Conservation (phyloP, 1,140 invertebrate species). For the Trissolcus basalis region DNA sequence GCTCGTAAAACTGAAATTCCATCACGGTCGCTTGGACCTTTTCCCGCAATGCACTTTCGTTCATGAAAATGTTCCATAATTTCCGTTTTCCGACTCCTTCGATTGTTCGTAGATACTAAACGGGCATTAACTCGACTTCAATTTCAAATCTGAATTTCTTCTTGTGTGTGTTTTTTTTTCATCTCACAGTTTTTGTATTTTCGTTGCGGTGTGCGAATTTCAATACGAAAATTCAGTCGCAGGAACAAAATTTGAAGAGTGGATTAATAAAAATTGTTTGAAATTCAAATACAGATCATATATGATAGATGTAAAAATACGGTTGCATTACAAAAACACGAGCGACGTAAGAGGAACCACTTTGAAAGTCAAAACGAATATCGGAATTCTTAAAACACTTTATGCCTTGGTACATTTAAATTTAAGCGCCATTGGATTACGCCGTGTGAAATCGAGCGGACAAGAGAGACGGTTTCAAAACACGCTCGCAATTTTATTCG, state of each 20-base stretch:
- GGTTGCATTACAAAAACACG: not conserved
- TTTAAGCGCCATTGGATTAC: conserved; percentile 72
- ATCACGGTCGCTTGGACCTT: conserved; percentile 14
- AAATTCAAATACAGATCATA: conserved; percentile 2
- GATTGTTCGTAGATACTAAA: conserved; percentile 32
- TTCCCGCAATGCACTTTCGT: conserved; percentile 10
- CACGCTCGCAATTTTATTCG: conserved; percentile 60
- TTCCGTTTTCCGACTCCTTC: conserved; percentile 32
- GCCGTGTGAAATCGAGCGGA: conserved; percentile 47
- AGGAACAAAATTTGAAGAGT: not conserved
- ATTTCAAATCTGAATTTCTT: conserved; percentile 11
- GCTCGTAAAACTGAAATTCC: conserved; percentile 42
- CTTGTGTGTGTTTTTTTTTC: not conserved
- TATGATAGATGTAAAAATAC: not conserved
- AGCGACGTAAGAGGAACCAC: conserved; percentile 45
- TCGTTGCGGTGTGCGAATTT: too few species aligned
- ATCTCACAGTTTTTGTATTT: not conserved
- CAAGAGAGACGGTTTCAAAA: conserved; percentile 23
- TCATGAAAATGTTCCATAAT: conserved; percentile 39
- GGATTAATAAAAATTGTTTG: not conserved
- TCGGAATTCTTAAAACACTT: conserved; percentile 67
- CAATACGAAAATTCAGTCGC: too few species aligned
- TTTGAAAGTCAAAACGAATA: conserved; percentile 72
- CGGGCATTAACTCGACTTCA: conserved; percentile 18
- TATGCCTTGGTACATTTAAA: conserved; percentile 69